Base-by-base conservation (phyloP, 2,888 invertebrate species). In the Acanthosepion esculentum region DNA sequence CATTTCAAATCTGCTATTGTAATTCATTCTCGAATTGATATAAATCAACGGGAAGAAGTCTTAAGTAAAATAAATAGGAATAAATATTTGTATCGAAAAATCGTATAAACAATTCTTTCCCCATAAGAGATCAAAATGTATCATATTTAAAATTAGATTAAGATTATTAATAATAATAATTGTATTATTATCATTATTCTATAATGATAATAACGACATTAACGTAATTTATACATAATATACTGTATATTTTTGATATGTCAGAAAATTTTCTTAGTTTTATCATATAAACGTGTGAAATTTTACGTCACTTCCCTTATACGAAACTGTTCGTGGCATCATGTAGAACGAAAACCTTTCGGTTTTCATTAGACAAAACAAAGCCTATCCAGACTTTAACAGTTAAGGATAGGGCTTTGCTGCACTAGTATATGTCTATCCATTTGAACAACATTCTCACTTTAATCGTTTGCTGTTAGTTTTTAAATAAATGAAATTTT, bases 281-380 rank as follows among this genome's bases (percentile, higher is more conserved):
- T 78, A 59, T 78, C 12, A n/a, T 78, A n/a, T 78, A 78, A 78
- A 78, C 78, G 78, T 78, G 78, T 33, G 78, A 78, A 78, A 78
- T 78, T 78, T 78, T n/a, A 78, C 78, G 78, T 78, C 78, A 78
- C 78, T 78, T 78, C 78, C 78, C 78, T 78, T 78, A n/a, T n/a
- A 78, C 78, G 78, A 78, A 78, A 78, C 78, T 4, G n/a, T 33
- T 78, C 15, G n/a, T 78, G 78, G n/a, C 78, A 78, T 33, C 78
- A 78, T 15, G 78, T 78, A n/a, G 78, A 78, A 78, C 78, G 78
- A 15, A 78, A 78, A 78, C 78, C n/a, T 78, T n/a, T n/a, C n/a
- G n/a, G 78, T 10, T 33, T 78, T 18, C 78, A 12, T 78, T n/a
- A 78, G 78, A 78, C n/a, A 78, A 78, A 12, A n/a, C 78, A 78